Base-by-base conservation (phyloP, 1,140 invertebrate genomes). In the Ceratoteleas bidentatus region DNA sequence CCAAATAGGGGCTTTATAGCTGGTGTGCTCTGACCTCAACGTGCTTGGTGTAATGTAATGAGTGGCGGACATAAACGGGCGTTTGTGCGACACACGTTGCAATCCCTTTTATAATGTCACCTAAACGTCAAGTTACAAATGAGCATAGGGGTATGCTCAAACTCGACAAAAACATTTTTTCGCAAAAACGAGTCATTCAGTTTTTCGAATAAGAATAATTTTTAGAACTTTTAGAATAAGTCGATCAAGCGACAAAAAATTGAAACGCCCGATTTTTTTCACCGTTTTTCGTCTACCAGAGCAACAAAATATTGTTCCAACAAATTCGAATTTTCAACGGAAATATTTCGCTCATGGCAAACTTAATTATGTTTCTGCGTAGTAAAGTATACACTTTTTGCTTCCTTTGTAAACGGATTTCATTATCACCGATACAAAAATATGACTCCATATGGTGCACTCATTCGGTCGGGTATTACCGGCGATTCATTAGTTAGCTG, bases 1-100 rank as follows among this genome's bases (percentile, higher is more conserved):
- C 60, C 65, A 69, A 74, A 75, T 75, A 76, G 66, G 45, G 40
- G 72, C 61, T 81, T 81, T 72, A 75, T 65, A 76, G 62, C 68
- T 72, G 76, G 79, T 72, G 76, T 73, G 73, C 54, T 68, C 62
- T 81, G 79, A 81, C 73, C 79, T 76, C 79, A 72, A 72, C 73
- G 53, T 70, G 66, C 60, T 66, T 45, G 64, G 58, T 81, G 57
- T 81, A 81, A 81, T 81, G 60, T 75, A 70, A 81, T 49, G 58
- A 60, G 38, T 81, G 70, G 70, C 70, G 57, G 58, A 70, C 70
- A 65, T 36, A 54, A 9, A 34, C 34, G 64, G 45, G 1, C 10
- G 7, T 52, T 34, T 36, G 6, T 40, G 34, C 24, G 14, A 64
- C 34, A 16, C 43, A 64, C 43, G 57, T 40, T 16, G 33, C 40